A percentile compares a stretch with the other conserved stretches of the same genome.
Conservation (phyloP, 92 coral and sea anemone species). For the Siderastrea radians region DNA sequence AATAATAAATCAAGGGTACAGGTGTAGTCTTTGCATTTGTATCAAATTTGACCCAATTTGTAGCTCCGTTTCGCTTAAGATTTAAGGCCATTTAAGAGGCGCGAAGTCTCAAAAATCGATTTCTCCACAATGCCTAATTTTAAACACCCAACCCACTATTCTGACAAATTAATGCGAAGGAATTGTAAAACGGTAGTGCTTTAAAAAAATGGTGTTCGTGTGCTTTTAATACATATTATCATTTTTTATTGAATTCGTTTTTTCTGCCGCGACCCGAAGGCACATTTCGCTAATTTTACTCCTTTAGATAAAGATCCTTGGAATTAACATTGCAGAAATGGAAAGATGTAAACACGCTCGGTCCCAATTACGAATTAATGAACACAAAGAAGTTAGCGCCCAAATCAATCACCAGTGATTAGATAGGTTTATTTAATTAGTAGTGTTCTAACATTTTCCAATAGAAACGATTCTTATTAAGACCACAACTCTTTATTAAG, state of each 20-base stretch:
- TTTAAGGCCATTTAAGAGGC: not conserved
- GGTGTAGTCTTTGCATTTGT: conserved; percentile 47
- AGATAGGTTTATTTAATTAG: conserved; percentile 93
- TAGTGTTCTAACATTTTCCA: conserved; percentile 91
- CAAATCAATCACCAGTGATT: conserved; percentile 97
- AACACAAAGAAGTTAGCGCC: conserved; percentile 91
- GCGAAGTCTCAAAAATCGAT: conserved; percentile 28
- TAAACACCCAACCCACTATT: conserved; percentile 44
- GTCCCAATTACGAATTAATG: conserved; percentile 81
- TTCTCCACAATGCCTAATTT: conserved; percentile 32
- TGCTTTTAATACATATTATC: conserved; percentile 17
- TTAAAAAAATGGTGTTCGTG: conserved; percentile 15
- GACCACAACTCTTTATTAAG: conserved; percentile 87
- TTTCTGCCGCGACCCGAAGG: conserved; percentile 47
- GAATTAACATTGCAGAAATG: conserved; percentile 75
- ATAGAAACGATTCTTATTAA: conserved; percentile 79
- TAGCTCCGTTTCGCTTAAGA: conserved; percentile 11
- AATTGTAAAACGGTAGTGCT: conserved; percentile 47
- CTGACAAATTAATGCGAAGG: conserved; percentile 51
- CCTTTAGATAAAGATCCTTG: conserved; percentile 75
- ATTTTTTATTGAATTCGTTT: conserved; percentile 29
- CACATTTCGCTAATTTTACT: conserved; percentile 66
- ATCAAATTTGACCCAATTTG: conserved; percentile 40
- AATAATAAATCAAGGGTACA: conserved; percentile 45
- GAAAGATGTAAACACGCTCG: conserved; percentile 84